Base-by-base conservation (phyloP, 2,113 vertebrate genomes). In the Serilophus lunatus region DNA sequence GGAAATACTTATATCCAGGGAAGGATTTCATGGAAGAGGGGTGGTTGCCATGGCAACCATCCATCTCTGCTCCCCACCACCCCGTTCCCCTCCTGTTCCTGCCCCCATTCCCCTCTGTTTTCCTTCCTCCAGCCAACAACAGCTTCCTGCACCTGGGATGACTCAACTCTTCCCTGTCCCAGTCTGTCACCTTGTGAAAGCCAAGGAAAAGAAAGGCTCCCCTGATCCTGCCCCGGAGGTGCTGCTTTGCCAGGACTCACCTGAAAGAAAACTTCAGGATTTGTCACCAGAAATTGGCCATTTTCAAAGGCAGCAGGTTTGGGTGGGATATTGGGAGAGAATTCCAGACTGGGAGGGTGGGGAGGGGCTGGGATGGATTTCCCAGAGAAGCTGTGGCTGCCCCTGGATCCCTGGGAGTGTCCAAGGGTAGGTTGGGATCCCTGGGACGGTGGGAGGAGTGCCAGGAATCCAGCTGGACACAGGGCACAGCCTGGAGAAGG, bases 91-190 rank as follows among this genome's bases (percentile, higher is more conserved):
- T 93, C 51, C 57, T 36, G 31, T 44, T 92, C 75, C 57, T 18
- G 4, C 22, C 35, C 56, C 56, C 24, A 4, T 26, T 60, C 26
- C 59, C 60, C 26, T 61, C 60, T 63, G 78, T 94, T 94, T 94
- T 80, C 78, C 42, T 68, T 71, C 78, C 38, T 10, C 31, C 86
- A 49, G 94, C 89, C 86, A 92, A 80, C 36, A 57, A 22, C 68
- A 19, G n/a, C 78, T 92, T 95, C 90, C 90, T 5, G 13, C 38
- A 2, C 57, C 70, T 29, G 0, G 9, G 53, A 35, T 94, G 82
- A 95, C 74, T 94, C 92, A 90, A 59, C 68, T 54, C 31, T 94
- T 95, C 68, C 89, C 53, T 87, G 89, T 83, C 78, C 94, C 92
- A 81, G 59, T 66, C 38, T 76, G 82, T 84, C 92, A 87, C 78